Evolutionary conservation across 2,113 vertebrate genomes (phyloP).

Genomic region (Jacana jacana): DNA sequence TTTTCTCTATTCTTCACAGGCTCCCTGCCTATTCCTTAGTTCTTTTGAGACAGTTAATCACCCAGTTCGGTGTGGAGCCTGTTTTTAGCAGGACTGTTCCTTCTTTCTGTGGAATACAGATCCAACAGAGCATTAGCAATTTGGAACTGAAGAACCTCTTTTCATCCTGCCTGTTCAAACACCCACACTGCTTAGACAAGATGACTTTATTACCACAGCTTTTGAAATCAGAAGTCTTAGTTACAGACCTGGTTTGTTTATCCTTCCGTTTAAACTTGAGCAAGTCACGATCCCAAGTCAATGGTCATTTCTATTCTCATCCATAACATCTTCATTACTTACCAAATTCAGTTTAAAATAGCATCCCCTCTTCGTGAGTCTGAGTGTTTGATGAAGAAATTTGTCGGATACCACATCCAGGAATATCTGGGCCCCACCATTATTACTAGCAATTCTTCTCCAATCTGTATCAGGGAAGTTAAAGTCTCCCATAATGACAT

Average conservation of each 20-base stretch:
- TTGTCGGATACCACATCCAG: constrained; percentile 69
- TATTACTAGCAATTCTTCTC: constrained; percentile 72
- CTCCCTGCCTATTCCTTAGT: background rate
- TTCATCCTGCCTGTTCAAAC: background rate
- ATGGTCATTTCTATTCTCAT: constrained; percentile 60
- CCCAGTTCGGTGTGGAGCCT: background rate
- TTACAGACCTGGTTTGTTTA: background rate
- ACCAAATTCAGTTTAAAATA: constrained; percentile 66
- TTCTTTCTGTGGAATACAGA: background rate
- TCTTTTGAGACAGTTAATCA: background rate
- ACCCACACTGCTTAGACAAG: background rate
- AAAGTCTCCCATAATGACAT: constrained; percentile 70
- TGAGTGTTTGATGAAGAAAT: constrained; percentile 69
- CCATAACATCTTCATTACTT: constrained; percentile 62
- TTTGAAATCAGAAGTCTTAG: background rate
- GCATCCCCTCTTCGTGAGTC: constrained; percentile 69
- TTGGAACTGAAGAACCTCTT: background rate
- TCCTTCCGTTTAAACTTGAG: constrained; percentile 14
- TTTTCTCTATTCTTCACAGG: background rate
- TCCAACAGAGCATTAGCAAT: background rate
- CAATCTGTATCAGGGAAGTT: constrained; percentile 71
- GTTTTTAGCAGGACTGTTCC: background rate
- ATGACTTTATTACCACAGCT: background rate
- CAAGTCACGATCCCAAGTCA: constrained; percentile 33
- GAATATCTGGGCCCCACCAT: constrained; percentile 70